Evolutionary conservation across 92 coral and sea anemone species (phyloP).

Genomic region (Desmophyllum pertusum): DNA sequence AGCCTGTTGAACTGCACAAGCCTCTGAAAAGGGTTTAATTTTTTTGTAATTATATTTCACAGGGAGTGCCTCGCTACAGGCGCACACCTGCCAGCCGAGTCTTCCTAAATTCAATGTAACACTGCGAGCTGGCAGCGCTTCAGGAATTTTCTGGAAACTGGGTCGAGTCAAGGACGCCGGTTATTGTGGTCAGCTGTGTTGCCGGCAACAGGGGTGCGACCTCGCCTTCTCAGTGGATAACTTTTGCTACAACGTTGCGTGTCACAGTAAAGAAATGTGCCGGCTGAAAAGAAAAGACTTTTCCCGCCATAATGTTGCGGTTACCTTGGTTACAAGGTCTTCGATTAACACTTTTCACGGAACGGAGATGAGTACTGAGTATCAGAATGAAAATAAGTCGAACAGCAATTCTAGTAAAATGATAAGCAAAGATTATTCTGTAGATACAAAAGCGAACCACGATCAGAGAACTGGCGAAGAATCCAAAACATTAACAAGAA

Average conservation of each 20-base stretch:
- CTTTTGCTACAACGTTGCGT: constrained; percentile 82
- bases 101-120: constrained; percentile 66
- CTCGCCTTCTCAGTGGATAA: constrained; percentile 88
- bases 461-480: not conserved
- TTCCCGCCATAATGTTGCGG: constrained; percentile 75
- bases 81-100: constrained; percentile 41
- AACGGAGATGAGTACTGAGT: constrained; percentile 8
- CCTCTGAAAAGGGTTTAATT: not conserved
- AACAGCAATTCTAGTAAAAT: not conserved
- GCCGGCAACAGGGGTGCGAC: constrained; percentile 77
- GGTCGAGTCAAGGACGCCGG: constrained; percentile 68
- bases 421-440: not conserved
- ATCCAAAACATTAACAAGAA: not conserved
- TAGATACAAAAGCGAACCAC: not conserved
- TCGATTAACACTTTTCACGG: not conserved
- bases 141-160: constrained; percentile 85
- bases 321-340: constrained; percentile 65
- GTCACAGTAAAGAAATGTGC: constrained; percentile 83
- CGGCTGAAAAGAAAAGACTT: constrained; percentile 58
- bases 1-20: not conserved
- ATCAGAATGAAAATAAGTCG: not conserved
- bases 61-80: constrained; percentile 35
- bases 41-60: not conserved
- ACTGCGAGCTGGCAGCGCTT: constrained; percentile 81
- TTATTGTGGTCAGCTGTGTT: constrained; percentile 79